Conservation (phyloP, 1,140 invertebrate genomes). For the Gerris buenoi region DNA sequence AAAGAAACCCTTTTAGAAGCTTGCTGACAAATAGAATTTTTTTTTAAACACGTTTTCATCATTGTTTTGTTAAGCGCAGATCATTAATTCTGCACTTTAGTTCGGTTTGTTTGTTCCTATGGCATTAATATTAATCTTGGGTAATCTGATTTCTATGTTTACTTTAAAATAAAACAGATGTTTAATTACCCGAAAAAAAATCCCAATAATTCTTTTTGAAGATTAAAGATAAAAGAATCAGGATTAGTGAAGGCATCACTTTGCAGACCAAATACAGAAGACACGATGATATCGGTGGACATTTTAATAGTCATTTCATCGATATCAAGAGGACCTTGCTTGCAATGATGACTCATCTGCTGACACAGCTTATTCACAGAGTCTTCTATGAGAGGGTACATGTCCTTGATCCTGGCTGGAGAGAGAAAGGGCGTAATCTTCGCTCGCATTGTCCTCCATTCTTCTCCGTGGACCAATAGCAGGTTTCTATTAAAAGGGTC, state of each 20-base stretch:
- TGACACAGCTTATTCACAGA: neutral
- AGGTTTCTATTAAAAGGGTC: neutral
- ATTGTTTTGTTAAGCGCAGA: too few species aligned
- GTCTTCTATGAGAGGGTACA: neutral
- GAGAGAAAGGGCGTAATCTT: neutral
- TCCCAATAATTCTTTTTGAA: too few species aligned
- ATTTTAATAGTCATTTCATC: neutral
- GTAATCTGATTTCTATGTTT: too few species aligned
- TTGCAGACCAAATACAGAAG: neutral
- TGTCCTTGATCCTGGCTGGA: neutral
- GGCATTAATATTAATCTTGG: too few species aligned
- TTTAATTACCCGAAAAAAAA: too few species aligned
- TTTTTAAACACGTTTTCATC: too few species aligned
- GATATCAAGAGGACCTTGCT: neutral
- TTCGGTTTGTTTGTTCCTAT: too few species aligned
- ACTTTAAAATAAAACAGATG: too few species aligned
- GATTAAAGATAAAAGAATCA: too few species aligned
- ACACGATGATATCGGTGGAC: neutral
- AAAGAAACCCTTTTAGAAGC: too few species aligned
- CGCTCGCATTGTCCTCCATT: neutral
- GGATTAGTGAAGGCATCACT: neutral
- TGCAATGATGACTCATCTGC: neutral
- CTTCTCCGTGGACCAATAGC: neutral
- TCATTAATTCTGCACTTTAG: too few species aligned
- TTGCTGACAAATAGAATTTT: too few species aligned